Conservation (phyloP, 2,888 invertebrate species). For the Erynnis tages region DNA sequence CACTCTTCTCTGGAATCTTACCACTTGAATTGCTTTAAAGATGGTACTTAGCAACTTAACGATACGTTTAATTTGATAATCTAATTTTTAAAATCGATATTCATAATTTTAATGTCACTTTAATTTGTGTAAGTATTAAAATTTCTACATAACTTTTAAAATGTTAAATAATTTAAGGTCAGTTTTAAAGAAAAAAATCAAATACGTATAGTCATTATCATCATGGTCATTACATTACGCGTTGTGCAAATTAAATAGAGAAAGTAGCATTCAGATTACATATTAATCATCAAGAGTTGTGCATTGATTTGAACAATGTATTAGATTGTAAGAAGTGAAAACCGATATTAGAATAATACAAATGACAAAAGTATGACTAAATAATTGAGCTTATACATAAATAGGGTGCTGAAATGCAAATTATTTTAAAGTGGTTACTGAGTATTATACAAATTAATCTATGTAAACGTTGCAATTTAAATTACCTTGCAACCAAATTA, state of each 20-base stretch:
- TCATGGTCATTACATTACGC: background rate
- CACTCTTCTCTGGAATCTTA: too few species aligned
- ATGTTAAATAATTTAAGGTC: background rate
- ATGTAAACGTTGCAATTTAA: too few species aligned
- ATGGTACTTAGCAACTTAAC: background rate
- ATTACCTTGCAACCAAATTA: too few species aligned
- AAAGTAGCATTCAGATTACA: too few species aligned
- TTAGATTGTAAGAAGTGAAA: slow-evolving; percentile 8
- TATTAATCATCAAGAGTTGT: background rate
- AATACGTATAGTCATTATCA: background rate
- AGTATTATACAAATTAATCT: too few species aligned
- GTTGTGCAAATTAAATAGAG: too few species aligned
- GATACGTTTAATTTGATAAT: background rate
- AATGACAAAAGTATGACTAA: too few species aligned
- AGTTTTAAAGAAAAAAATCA: background rate
- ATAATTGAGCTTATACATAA: too few species aligned
- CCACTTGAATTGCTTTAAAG: background rate
- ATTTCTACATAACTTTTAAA: slow-evolving; percentile 27
- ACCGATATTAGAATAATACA: too few species aligned
- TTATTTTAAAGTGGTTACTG: too few species aligned
- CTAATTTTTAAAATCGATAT: background rate
- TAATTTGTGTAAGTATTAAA: slow-evolving; percentile 32
- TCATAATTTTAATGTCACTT: slow-evolving; percentile 34
- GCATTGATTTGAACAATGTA: background rate
- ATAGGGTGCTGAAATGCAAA: too few species aligned